Conservation (phyloP, 1,140 invertebrate species). For the Lasioglossum baleicum region DNA sequence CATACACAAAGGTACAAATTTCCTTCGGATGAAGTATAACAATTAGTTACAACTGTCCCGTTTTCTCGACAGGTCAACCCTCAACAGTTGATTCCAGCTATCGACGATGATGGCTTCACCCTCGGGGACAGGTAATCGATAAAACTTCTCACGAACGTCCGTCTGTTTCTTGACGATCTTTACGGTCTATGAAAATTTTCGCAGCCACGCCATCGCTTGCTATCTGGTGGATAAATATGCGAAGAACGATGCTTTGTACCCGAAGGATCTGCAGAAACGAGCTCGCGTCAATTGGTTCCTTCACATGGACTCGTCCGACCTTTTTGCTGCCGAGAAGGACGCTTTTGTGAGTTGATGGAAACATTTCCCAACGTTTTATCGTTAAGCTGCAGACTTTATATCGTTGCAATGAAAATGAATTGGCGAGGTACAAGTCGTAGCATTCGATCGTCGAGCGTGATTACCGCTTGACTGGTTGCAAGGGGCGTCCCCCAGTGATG, state of each 20-base stretch:
- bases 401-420: no score
- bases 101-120: conserved; percentile 85
- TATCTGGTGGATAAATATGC: conserved; percentile 86
- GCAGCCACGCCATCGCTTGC: conserved; percentile 84
- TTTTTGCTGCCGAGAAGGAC: conserved; percentile 74
- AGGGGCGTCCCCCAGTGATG: no score
- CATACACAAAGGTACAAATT: conserved; percentile 85
- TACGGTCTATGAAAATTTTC: conserved; percentile 35
- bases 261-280: conserved; percentile 83
- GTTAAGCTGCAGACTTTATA: no score
- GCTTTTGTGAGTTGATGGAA: conserved; percentile 40
- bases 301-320: conserved; percentile 85
- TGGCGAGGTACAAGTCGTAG: no score
- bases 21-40: no score
- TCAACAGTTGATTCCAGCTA: conserved; percentile 85
- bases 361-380: no score
- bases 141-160: neutral
- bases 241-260: conserved; percentile 85
- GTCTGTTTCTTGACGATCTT: no score
- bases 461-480: no score
- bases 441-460: no score
- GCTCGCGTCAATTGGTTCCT: conserved; percentile 86
- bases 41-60: neutral
- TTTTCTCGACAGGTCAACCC: conserved; percentile 82
- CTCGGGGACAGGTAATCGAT: conserved; percentile 83